Conservation (phyloP, 2,797 vertebrate genomes). For the Hippocampus kuda region DNA sequence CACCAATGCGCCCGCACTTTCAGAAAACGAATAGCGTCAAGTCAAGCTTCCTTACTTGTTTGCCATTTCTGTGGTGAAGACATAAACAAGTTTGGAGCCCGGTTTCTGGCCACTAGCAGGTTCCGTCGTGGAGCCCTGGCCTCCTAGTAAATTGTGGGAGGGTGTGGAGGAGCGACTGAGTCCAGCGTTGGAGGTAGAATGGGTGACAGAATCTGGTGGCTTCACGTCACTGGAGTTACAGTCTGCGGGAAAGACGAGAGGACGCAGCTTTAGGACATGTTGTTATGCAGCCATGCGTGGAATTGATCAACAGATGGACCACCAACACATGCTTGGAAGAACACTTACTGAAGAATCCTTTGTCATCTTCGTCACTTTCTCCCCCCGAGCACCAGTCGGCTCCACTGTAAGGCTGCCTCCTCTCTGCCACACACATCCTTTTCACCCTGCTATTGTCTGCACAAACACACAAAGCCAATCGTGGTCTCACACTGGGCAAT, state of each 20-base stretch:
- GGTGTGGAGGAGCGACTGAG: constrained; percentile 90
- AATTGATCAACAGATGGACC: constrained; percentile 22
- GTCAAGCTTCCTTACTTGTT: constrained; percentile 82
- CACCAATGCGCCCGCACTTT: constrained; percentile 4
- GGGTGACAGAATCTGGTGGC: constrained; percentile 85
- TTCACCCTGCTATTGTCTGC: constrained; percentile 71
- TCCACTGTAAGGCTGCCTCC: constrained; percentile 69
- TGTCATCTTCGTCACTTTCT: constrained; percentile 76
- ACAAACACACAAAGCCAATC: constrained; percentile 5
- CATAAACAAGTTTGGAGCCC: constrained; percentile 90
- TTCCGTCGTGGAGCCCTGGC: constrained; percentile 77
- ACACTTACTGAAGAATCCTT: constrained; percentile 76
- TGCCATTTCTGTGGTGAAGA: constrained; percentile 98
- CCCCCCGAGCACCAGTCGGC: constrained; percentile 77
- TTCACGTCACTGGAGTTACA: constrained; percentile 93
- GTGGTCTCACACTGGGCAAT: neutral
- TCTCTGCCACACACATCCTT: constrained; percentile 71
- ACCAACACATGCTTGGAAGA: constrained; percentile 21
- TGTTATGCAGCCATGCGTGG: constrained; percentile 13
- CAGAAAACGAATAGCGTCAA: neutral
- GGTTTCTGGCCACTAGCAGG: constrained; percentile 82
- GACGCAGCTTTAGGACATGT: constrained; percentile 14
- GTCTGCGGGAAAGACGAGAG: constrained; percentile 62
- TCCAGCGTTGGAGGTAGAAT: constrained; percentile 83
- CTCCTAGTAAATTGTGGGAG: constrained; percentile 80